Evolutionary conservation across 2,888 invertebrate species (phyloP), one percentile per base, ranked within the genome.

Genomic region (Nasonovia ribisnigri): DNA sequence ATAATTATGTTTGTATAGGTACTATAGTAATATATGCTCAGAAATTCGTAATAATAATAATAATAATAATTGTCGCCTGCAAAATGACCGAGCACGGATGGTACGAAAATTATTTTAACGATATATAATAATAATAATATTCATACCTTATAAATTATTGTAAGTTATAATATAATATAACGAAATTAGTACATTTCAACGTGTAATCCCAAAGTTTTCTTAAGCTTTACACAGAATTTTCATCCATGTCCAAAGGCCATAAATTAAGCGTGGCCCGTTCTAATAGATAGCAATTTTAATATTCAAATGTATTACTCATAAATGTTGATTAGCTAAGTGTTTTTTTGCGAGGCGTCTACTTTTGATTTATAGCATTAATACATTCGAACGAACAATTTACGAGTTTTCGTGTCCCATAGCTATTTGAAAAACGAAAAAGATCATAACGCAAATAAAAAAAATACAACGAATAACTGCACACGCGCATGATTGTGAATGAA

Each of bases 251-350:
- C 90, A 36, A 51, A 77, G 26, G 48, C n/a, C 90, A 77, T 90
- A 90, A 90, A 90, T 90, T 46, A 60, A 54, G 3, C 5, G 42
- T 13, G 6, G 36, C 13, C 77, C 46, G 20, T 46, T 48, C 11
- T 67, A 48, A 3, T n/a, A 90, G 46, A 67, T 90, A 60, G 57
- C 29, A 36, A 60, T 90, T 90, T 60, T 90, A 90, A 90, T 67
- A 90, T 67, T 90, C 90, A 67, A 90, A 46, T 51, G 51, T n/a
- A 26, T 43, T 26, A 91, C 46, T 86, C 46, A 24, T 57, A 51
- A 60, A 92, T 86, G 43, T 86, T 86, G 57, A 92, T 92, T 92
- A 92, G 91, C 57, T 92, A 86, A 92, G 86, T 92, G 91, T 57
- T 46, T 92, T 92, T 54, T 46, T 29, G n/a, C 36, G 60, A 84